These are phyloP conservation scores for Macrosiphum euphorbiae DNA, from an alignment of 2,888 invertebrate genomes.

Conservation along the genomic window DNA sequence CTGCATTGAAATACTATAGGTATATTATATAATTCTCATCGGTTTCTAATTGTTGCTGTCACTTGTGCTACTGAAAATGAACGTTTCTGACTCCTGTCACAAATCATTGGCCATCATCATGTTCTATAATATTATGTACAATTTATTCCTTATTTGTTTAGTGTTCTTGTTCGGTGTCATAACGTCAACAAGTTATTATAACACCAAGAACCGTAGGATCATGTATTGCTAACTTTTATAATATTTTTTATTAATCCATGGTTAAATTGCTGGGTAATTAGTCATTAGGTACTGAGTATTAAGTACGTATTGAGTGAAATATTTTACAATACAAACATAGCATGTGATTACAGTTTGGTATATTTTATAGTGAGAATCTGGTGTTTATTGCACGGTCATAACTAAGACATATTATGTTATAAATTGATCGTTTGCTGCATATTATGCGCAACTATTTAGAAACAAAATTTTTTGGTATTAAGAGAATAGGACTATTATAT, in stretches of 20 bases:
- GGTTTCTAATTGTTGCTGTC: too few relatives aligned
- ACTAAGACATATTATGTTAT: background rate
- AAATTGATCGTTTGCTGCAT: too few relatives aligned
- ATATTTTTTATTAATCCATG: background rate
- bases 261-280: background rate
- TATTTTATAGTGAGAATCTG: background rate
- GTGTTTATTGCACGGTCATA: background rate
- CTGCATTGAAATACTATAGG: too few relatives aligned
- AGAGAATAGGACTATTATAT: too few relatives aligned
- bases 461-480: background rate
- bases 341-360: background rate
- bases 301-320: background rate
- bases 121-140: too few relatives aligned
- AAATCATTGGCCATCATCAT: too few relatives aligned
- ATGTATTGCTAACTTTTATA: background rate
- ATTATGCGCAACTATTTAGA: background rate
- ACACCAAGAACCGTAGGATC: background rate
- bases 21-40: too few relatives aligned
- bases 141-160: too few relatives aligned
- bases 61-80: too few relatives aligned
- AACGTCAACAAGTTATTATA: background rate
- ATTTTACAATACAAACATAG: background rate
- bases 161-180: background rate
- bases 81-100: too few relatives aligned
- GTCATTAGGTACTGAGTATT: background rate